Conservation (phyloP, 2,797 vertebrate species). For the Pelochelys cantorii region DNA sequence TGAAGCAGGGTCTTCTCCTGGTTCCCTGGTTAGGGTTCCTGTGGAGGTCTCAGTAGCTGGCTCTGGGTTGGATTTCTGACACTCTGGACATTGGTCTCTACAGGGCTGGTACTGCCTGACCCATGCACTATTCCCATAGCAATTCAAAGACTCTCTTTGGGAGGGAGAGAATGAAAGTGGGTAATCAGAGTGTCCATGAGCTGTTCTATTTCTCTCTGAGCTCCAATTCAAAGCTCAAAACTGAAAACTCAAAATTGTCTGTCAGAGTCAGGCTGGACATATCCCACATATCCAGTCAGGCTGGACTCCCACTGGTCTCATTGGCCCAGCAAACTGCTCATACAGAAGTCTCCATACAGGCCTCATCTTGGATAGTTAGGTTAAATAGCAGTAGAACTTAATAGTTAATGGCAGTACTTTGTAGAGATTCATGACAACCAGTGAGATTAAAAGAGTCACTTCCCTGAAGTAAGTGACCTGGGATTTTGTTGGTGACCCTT, state of each 20-base stretch:
- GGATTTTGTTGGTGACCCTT: background rate
- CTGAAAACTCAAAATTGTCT: background rate
- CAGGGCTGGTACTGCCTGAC: background rate
- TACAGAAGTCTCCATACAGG: background rate
- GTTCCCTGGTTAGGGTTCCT: background rate
- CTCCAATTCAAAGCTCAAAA: background rate
- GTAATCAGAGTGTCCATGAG: background rate
- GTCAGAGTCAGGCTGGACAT: background rate
- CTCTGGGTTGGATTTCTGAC: background rate
- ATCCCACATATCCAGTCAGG: too few species aligned
- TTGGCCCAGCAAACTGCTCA: background rate
- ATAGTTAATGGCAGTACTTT: background rate
- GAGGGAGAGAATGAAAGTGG: fast-evolving
- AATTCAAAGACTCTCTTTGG: background rate
- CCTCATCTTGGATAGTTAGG: background rate
- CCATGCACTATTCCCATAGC: background rate
- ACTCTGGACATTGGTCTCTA: background rate
- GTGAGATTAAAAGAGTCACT: background rate
- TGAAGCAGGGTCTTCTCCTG: background rate
- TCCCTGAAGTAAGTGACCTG: background rate
- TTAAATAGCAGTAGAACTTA: background rate
- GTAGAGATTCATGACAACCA: background rate
- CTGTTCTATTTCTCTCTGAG: background rate
- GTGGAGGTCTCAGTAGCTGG: background rate
- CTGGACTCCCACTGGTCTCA: background rate